Evolutionary conservation across 1,140 invertebrate genomes (phyloP).

Genomic region (Drepana arcuata): DNA sequence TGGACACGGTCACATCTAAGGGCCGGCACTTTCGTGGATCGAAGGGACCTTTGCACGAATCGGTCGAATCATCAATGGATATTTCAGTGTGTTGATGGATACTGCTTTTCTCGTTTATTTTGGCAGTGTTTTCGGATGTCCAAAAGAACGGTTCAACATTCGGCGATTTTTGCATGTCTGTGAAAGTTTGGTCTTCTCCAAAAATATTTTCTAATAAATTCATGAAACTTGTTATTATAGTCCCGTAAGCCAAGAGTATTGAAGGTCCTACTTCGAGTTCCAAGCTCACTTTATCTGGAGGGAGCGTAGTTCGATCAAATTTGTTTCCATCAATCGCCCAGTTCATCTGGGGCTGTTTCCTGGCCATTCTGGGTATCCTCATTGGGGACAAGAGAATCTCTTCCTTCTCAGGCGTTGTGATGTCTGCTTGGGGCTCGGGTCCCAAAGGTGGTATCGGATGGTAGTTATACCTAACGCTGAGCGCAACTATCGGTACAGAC

Average conservation of each 20-base stretch:
- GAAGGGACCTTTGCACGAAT: conserved; percentile 75
- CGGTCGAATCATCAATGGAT: conserved; percentile 72
- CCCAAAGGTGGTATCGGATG: conserved; percentile 91
- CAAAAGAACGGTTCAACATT: conserved; percentile 67
- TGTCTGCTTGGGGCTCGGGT: conserved; percentile 89
- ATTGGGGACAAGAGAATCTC: conserved; percentile 93
- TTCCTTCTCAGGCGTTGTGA: conserved; percentile 94
- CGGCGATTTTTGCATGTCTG: conserved; percentile 87
- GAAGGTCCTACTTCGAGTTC: conserved; percentile 96
- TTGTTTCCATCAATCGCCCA: conserved; percentile 79
- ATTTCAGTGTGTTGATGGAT: conserved; percentile 70
- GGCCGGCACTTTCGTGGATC: conserved; percentile 92
- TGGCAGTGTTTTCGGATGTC: conserved; percentile 60
- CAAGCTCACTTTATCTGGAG: conserved; percentile 89
- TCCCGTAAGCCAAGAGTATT: conserved; percentile 90
- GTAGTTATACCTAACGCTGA: conserved; percentile 92
- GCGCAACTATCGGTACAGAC: conserved; percentile 93
- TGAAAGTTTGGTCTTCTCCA: conserved; percentile 94
- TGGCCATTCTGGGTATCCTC: conserved; percentile 85
- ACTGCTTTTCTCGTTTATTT: conserved; percentile 68
- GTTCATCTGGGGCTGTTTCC: conserved; percentile 79
- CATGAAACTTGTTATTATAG: conserved; percentile 89
- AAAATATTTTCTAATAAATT: conserved; percentile 97
- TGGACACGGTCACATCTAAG: conserved; percentile 90
- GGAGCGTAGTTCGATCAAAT: conserved; percentile 89